These are phyloP conservation scores for Sphecodes monilicornis DNA, from an alignment of 2,888 invertebrate species.

Conservation along the genomic window DNA sequence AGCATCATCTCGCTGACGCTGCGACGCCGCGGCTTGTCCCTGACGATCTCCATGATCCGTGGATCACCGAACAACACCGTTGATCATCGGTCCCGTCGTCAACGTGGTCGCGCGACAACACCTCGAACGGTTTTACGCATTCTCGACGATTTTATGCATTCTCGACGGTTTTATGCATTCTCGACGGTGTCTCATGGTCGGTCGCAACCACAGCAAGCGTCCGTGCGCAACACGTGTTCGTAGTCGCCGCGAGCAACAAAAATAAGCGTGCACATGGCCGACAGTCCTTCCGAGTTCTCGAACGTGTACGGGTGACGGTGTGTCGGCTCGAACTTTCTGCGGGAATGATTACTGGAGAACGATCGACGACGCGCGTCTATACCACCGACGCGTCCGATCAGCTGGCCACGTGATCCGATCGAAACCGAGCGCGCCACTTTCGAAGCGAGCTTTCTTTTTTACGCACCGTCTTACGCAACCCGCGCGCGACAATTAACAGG, in stretches of 20 bases:
- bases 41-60: constrained; percentile 73
- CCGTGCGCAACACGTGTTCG: constrained; percentile 28
- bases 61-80: constrained; percentile 16
- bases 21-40: constrained; percentile 78
- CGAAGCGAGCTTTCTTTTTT: constrained; percentile 23
- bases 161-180: not conserved
- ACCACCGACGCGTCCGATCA: constrained; percentile 25
- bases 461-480: not conserved
- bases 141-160: not conserved
- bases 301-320: not conserved
- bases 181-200: not conserved
- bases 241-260: not conserved
- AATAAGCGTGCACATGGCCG: constrained; percentile 20
- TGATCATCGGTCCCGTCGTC: constrained; percentile 6
- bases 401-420: constrained; percentile 52
- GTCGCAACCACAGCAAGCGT: not conserved
- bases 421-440: constrained; percentile 63
- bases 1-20: constrained; percentile 77
- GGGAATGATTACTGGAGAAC: not conserved
- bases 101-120: not conserved
- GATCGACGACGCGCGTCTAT: not conserved
- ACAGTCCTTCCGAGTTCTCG: not conserved
- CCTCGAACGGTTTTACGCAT: not conserved
- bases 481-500: not conserved
- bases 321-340: not conserved